Base-by-base conservation (phyloP, 2,888 invertebrate species). In the Eurois occulta region DNA sequence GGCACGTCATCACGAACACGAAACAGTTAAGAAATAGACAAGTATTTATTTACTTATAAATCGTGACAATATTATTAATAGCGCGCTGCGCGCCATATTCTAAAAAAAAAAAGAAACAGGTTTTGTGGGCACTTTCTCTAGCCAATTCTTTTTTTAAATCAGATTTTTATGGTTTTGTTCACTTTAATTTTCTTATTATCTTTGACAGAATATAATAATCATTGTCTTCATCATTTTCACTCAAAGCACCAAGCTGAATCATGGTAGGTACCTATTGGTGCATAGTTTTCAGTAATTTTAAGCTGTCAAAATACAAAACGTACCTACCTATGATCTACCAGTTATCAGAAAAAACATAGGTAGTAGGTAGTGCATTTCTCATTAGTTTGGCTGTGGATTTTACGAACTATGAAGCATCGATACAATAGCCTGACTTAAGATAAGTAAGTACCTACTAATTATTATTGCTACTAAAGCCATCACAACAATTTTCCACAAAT, bases 41-140 rank as follows among this genome's bases (percentile, higher is more conserved):
- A 64, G 62, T 77, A 75, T 75, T 73, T 80, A 77, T 69, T 80
- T 73, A 72, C 62, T 64, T 70, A 38, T 65, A 67, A 35, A 73
- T 68, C 38, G 62, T 80, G 86, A 83, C 77, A 79, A 66, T 69
- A 66, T 68, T 72, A 85, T 73, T 75, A 72, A 83, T 75, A 35
- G 48, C 32, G 38, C 2, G 18, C 35, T 41, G 43, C n/a, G 38
- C 2, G 28, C n/a, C 48, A 66, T 68, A 60, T 43, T 38, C 55
- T 41, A 48, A 35, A 71, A 73, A 77, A 28, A 75, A 8, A 48
- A 2, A 32, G 28, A 75, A 80, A 85, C 79, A 52, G n/a, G 79
- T 75, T 72, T 64, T 48, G 18, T 73, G 32, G 43, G 6, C 55
- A 80, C 86, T 85, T 83, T 85, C 79, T 84, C 78, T 75, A 24